Percentiles rank a stretch among this genome's conserved stretches.
phyloP scores from a whole-genome alignment of 2,797 vertebrate genomes.

The Macrochelys suwanniensis region DNA sequence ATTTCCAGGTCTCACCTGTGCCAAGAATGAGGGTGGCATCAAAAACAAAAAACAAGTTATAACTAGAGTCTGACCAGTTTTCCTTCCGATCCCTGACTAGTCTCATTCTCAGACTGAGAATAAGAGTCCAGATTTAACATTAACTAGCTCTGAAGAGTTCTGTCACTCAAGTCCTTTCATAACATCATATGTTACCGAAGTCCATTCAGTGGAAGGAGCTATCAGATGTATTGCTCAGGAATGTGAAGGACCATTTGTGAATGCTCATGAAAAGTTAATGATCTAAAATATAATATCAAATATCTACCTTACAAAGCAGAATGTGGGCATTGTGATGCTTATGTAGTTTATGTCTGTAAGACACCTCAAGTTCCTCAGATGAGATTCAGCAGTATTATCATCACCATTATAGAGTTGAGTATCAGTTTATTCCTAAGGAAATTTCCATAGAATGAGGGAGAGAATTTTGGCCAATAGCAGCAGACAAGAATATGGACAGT shows the following conservation, averaged over 20 bases:
- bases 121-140: neutral
- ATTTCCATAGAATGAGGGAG: rapidly evolving
- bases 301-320: rapidly evolving
- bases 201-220: neutral
- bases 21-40: neutral
- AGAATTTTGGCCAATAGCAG: neutral
- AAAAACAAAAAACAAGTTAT: neutral
- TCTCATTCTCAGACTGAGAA: neutral
- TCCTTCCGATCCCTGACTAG: neutral
- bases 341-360: neutral
- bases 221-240: neutral
- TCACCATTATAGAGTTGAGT: rapidly evolving
- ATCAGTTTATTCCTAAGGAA: neutral
- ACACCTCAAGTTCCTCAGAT: neutral
- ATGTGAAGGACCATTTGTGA: rapidly evolving
- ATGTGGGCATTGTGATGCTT: rapidly evolving
- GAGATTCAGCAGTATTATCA: neutral
- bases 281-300: rapidly evolving
- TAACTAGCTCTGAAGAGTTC: neutral
- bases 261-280: neutral
- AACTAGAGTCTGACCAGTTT: neutral
- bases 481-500: neutral
- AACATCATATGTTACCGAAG: rapidly evolving
- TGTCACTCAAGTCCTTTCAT: neutral
- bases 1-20: neutral